phyloP scores from a whole-genome alignment of 2,888 invertebrate genomes.

The Unio pictorum region DNA sequence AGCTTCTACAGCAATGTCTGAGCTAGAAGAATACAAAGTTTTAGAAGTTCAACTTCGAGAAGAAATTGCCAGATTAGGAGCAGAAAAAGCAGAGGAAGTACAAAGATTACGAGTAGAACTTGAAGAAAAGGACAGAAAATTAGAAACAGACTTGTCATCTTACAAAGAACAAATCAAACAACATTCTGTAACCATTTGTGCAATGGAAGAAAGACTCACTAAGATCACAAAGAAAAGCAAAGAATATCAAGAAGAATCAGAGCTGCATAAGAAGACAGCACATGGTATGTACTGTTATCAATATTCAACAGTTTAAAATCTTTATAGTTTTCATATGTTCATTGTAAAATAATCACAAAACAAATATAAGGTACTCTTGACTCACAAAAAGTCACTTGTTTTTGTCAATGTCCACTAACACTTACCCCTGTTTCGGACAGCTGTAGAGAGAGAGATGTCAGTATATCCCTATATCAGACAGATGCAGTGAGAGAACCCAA shows the following conservation, averaged over 20 bases:
- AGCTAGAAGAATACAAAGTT: slow-evolving; percentile 53
- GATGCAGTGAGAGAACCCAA: too few species aligned
- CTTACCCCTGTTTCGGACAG: too few species aligned
- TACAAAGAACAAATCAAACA: slow-evolving; percentile 70
- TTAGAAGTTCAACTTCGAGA: slow-evolving; percentile 53
- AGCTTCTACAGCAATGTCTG: slow-evolving; percentile 50
- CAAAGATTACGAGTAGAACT: slow-evolving; percentile 42
- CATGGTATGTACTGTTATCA: slow-evolving; percentile 41
- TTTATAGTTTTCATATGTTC: too few species aligned
- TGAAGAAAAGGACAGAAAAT: slow-evolving; percentile 40
- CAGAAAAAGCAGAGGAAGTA: slow-evolving; percentile 33
- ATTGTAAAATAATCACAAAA: too few species aligned
- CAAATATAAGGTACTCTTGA: too few species aligned
- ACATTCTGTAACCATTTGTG: slow-evolving; percentile 70
- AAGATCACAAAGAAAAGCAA: slow-evolving; percentile 67
- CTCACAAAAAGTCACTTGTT: too few species aligned
- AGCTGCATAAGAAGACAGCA: slow-evolving; percentile 50
- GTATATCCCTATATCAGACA: too few species aligned
- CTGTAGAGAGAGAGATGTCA: too few species aligned
- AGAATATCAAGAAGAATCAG: slow-evolving; percentile 60
- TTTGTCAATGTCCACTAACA: too few species aligned
- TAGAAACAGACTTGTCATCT: slow-evolving; percentile 48
- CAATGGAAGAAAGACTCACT: slow-evolving; percentile 68
- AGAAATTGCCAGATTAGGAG: slow-evolving; percentile 44
- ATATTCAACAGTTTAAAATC: neutral